Base-by-base conservation (phyloP, 2,113 vertebrate species). In the Lepus timidus region DNA sequence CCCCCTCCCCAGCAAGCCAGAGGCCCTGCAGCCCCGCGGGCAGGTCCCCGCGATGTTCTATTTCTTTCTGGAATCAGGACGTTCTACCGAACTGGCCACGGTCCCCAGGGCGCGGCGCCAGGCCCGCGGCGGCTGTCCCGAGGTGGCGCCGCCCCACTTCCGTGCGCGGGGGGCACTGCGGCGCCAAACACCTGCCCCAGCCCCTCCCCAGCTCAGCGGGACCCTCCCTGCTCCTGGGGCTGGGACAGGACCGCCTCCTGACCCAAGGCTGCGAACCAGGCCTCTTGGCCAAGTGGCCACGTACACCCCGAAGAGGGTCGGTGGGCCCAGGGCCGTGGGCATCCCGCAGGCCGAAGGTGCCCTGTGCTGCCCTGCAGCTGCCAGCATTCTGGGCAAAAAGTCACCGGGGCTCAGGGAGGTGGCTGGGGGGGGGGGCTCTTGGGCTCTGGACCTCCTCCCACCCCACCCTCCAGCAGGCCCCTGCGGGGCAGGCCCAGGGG, bases 71-170 rank as follows among this genome's bases (percentile, higher is more conserved):
- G 52, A 76, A 61, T 25, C 90, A 13, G 79, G 36, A 76, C 4
- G 2, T 8, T 23, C 88, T 20, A 3, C 52, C 44, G 25, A 6
- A 6, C 17, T 39, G 64, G 9, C 52, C 51, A 16, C 5, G 49
- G 62, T 36, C 79, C 86, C 8, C 1, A 73, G 95, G 68, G 70
- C 75, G 76, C 67, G 20, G 20, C 83, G 29, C 68, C 25, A 1
- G 22, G 75, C 61, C 36, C 7, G 2, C 9, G 10, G 52, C 44
- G 44, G 22, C 64, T 67, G 83, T 3, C 55, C 55, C 11, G 33
- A 11, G 68, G 3, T 4, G 29, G 76, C 4, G 0, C 67, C 0
- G 1, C n/a, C 49, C 33, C 71, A 3, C 9, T 1, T 73, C 13
- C 12, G 79, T 2, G 55, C 20, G 6, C 13, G 9, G 11, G 65